phyloP scores from a whole-genome alignment of 2,888 invertebrate genomes.

The Polydrusus pterygomalis region DNA sequence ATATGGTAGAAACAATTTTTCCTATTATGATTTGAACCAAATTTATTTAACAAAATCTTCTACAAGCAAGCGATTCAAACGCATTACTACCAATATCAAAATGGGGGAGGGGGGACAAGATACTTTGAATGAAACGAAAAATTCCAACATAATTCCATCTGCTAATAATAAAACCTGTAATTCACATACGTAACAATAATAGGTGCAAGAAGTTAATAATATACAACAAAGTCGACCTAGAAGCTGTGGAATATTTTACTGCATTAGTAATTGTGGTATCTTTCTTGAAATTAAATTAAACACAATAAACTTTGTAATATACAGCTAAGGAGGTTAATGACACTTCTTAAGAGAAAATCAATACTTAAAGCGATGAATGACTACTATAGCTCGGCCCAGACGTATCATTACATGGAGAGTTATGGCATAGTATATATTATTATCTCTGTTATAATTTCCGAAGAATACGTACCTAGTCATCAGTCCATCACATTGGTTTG shows the following conservation, averaged over 20 bases:
- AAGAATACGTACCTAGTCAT: no score
- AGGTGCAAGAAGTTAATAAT: background rate
- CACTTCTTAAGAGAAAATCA: constrained; percentile 39
- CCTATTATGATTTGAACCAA: no score
- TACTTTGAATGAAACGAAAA: no score
- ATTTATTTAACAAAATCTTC: no score
- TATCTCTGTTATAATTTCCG: no score
- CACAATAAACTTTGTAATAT: background rate
- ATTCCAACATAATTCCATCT: no score
- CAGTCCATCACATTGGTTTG: no score
- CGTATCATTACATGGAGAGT: constrained; percentile 9
- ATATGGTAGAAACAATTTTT: no score
- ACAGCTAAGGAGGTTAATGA: constrained; percentile 40
- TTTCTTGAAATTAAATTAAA: constrained; percentile 11
- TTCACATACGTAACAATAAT: no score
- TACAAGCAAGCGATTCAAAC: no score
- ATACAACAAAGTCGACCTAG: background rate
- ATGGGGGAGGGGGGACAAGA: no score
- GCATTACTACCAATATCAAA: no score
- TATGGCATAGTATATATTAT: background rate
- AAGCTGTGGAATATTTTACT: background rate
- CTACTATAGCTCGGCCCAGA: constrained; percentile 13
- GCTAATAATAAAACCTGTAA: background rate
- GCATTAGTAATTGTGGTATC: background rate
- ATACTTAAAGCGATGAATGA: constrained; percentile 33